Evolutionary conservation across 2,797 vertebrate genomes (phyloP).

Genomic region (Pipistrellus pipistrellus): DNA sequence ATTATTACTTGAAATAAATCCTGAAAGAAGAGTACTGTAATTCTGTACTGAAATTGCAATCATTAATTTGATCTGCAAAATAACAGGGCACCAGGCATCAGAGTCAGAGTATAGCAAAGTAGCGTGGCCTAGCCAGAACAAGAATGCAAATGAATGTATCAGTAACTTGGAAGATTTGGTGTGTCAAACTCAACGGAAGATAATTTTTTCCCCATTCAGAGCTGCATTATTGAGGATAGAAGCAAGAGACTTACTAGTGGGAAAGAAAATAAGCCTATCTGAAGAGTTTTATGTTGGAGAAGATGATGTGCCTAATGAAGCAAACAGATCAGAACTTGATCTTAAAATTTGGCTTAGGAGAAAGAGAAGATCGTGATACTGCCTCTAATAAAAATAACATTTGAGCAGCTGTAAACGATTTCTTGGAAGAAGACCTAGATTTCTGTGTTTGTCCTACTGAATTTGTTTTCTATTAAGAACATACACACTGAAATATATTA

Average conservation of each 20-base stretch:
- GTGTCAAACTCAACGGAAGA: neutral
- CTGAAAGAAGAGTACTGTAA: constrained; percentile 38
- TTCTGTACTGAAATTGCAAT: constrained; percentile 48
- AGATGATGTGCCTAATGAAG: neutral
- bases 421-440: neutral
- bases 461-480: constrained; percentile 22
- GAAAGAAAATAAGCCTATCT: constrained; percentile 12
- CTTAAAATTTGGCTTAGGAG: constrained; percentile 11
- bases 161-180: neutral
- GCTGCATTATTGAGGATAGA: neutral
- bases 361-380: constrained; percentile 12
- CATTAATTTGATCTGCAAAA: constrained; percentile 59
- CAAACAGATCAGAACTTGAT: constrained; percentile 42
- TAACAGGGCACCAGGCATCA: neutral
- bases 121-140: neutral
- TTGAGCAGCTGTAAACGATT: neutral
- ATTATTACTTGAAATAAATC: constrained; percentile 68
- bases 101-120: neutral
- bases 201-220: neutral
- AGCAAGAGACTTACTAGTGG: neutral
- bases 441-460: constrained; percentile 33
- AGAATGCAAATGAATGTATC: neutral
- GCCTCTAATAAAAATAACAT: constrained; percentile 39
- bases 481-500: neutral
- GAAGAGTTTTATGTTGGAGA: constrained; percentile 7